These are phyloP conservation scores for Astreopora myriophthalma DNA, from an alignment of 64 coral and sea anemone species.

Conservation along the genomic window DNA sequence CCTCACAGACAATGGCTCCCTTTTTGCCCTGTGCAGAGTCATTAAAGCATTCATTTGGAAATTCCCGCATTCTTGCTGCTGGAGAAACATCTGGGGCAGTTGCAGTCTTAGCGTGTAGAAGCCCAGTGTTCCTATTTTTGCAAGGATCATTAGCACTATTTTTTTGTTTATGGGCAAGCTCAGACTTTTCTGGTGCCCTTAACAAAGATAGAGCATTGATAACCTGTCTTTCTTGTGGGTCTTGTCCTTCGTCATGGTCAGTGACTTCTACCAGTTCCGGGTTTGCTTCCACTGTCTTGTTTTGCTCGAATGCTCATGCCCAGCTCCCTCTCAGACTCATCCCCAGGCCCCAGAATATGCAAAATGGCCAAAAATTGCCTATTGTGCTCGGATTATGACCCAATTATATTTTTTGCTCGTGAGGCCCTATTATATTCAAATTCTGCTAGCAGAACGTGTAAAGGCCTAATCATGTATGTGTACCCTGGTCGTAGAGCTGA, in stretches of 20 bases:
- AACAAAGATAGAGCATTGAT: not conserved
- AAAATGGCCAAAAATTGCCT: not conserved
- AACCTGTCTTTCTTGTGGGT: not conserved
- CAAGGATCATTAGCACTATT: constrained; percentile 4
- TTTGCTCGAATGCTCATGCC: not conserved
- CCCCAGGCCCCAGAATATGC: not conserved
- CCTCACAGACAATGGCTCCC: not conserved
- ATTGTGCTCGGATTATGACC: not conserved
- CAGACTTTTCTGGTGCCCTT: not conserved
- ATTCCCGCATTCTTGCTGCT: constrained; percentile 6
- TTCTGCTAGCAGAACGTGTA: not conserved
- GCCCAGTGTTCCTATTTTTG: not conserved
- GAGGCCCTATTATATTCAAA: not conserved
- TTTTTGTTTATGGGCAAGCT: not conserved
- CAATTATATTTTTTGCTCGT: not conserved
- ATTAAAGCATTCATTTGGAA: not conserved
- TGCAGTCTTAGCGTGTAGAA: not conserved
- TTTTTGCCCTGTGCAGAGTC: constrained; percentile 9
- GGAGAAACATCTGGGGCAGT: constrained; percentile 5
- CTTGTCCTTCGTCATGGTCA: not conserved
- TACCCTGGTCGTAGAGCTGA: too few relatives aligned
- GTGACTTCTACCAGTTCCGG: not conserved
- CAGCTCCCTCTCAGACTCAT: not conserved
- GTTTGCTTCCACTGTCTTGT: not conserved
- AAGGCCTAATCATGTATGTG: not conserved